phyloP scores from a whole-genome alignment of 2,113 vertebrate genomes.

The Hipposideros armiger region DNA sequence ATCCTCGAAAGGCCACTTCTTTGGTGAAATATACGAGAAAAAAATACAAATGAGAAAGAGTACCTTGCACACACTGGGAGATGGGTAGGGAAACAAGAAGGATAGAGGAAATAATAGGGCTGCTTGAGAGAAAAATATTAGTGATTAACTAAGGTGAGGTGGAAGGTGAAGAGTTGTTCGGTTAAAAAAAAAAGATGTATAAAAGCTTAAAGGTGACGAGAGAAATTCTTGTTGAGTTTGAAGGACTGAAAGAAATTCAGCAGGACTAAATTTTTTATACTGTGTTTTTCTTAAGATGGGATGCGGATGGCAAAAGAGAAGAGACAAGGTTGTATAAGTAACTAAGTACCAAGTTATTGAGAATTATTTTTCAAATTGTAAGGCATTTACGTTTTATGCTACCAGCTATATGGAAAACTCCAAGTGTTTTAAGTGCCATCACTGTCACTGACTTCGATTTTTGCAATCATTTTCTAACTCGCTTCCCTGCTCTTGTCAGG shows the following conservation, averaged over 20 bases:
- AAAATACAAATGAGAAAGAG: not conserved
- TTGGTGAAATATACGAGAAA: not conserved
- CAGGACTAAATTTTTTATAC: not conserved
- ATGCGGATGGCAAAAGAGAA: not conserved
- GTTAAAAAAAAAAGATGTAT: not conserved
- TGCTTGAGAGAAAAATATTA: not conserved
- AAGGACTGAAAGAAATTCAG: not conserved
- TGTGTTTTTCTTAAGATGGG: not conserved
- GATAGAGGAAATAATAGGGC: not conserved
- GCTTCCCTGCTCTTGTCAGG: not conserved
- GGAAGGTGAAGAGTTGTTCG: not conserved
- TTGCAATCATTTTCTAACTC: not conserved
- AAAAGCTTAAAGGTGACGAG: not conserved
- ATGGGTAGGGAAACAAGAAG: accelerated
- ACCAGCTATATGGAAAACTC: not conserved
- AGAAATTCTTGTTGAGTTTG: not conserved
- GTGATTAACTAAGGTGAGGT: not conserved
- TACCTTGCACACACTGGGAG: not conserved
- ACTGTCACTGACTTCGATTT: not conserved
- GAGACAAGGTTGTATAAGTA: not conserved
- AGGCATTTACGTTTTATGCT: not conserved
- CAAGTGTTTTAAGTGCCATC: not conserved
- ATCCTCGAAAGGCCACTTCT: not conserved
- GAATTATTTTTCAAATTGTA: not conserved
- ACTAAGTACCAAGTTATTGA: not conserved